Evolutionary conservation across 1,140 invertebrate genomes (phyloP), one percentile per base, ranked within the genome.

Genomic region (Meloidogyne floridensis): DNA sequence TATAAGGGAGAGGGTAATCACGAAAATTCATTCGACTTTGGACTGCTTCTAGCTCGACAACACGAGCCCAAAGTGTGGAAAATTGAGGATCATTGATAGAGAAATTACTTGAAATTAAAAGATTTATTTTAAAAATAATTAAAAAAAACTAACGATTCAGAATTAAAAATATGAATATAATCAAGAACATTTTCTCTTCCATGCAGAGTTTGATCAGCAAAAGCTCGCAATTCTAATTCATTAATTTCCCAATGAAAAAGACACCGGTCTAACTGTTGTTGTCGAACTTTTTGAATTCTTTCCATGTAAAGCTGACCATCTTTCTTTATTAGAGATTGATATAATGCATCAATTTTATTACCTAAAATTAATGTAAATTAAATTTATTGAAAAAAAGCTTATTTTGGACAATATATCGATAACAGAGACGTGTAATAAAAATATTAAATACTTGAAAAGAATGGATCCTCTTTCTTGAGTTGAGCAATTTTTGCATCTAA

Each of bases 221-320:
- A 91, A 2, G 94, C 93, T n/a, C 95, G 90, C 47, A 97, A 92
- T 82, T 95, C 87, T 20, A 95, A 89, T 85, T 94, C 93, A 20
- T 93, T 92, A 92, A 95, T 93, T 6, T 92, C 93, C 94, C 94
- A 95, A 0, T 94, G 93, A 83, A 96, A 94, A 1, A 96, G 90
- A 95, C 92, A 82, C 11, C 77, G 59, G 11, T 79, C 77, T 93
- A 93, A 9, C 93, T 92, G 81, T 94, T 87, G 85, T 59, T 86
- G 80, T 72, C 87, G 86, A 10, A 85, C 93, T 87, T 95, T 93
- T 79, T 87, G 93, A 70, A 94, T 96, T 69, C 96, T 92, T 89
- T 97, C 94, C 59, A 98, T 94, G 91, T 98, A 99, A 84, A 98
- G 97, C 87, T 97, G 94, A 2, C 95, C 94, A 90, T 96, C 97